Conservation (phyloP, 2,888 invertebrate genomes). For the Apotomis betuletana region DNA sequence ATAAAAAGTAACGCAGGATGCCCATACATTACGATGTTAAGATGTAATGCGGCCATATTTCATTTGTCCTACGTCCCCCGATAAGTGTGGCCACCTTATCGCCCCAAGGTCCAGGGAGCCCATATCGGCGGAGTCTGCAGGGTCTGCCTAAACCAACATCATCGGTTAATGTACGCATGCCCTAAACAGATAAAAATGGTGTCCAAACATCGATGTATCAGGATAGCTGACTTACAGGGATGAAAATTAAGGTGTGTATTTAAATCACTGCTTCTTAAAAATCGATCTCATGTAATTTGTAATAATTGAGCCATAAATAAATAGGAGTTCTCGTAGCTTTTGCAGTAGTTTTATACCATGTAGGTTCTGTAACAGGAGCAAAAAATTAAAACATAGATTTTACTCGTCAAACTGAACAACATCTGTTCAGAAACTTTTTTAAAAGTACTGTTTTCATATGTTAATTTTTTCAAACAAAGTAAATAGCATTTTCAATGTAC, state of each 20-base stretch:
- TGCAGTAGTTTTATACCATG: no score
- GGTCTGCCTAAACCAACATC: slow-evolving; percentile 1
- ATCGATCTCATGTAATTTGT: no score
- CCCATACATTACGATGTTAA: neutral
- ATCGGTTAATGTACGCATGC: slow-evolving; percentile 28
- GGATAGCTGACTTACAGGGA: neutral
- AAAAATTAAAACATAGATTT: no score
- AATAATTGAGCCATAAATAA: no score
- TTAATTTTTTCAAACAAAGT: no score
- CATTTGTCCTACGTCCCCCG: neutral
- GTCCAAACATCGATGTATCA: neutral
- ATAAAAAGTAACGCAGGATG: no score
- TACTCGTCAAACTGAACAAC: no score
- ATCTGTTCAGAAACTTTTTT: no score
- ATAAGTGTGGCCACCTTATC: slow-evolving; percentile 7
- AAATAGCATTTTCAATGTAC: no score
- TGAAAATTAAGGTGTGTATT: neutral
- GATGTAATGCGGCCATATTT: neutral
- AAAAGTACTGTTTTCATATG: no score
- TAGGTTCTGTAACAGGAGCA: no score
- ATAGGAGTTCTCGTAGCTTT: no score
- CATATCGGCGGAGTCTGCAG: slow-evolving; percentile 4
- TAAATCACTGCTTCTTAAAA: neutral
- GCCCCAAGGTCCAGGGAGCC: neutral
- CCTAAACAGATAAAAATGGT: slow-evolving; percentile 28